phyloP scores from a whole-genome alignment of 2,797 vertebrate species.

The Semaprochilodus insignis region DNA sequence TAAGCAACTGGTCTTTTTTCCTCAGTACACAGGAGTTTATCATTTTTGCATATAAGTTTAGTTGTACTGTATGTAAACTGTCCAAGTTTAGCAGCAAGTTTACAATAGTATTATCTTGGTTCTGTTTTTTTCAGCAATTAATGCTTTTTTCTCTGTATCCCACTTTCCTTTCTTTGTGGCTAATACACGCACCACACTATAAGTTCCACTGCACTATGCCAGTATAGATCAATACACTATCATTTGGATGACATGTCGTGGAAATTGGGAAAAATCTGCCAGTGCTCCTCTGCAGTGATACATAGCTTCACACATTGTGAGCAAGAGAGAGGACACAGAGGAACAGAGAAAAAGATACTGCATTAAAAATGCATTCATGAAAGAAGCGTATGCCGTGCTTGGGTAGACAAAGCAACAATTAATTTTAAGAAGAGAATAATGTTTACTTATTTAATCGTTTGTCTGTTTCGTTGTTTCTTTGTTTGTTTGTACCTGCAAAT shows the following conservation, averaged over 20 bases:
- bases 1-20: too few species aligned
- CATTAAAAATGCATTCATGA: not conserved
- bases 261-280: slow-evolving; percentile 28
- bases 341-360: not conserved
- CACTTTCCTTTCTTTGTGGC: not conserved
- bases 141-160: not conserved
- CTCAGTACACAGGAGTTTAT: too few species aligned
- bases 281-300: not conserved
- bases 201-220: slow-evolving; percentile 48
- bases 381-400: not conserved
- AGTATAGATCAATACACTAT: slow-evolving; percentile 55
- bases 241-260: slow-evolving; percentile 61
- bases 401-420: not conserved
- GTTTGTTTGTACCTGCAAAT: not conserved
- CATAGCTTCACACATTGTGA: not conserved
- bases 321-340: not conserved
- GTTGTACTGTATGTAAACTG: too few species aligned
- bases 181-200: not conserved
- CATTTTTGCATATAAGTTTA: too few species aligned
- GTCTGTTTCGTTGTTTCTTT: not conserved
- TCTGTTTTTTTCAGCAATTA: not conserved
- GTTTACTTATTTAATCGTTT: not conserved
- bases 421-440: not conserved
- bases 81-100: too few species aligned
- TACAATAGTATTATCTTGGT: not conserved